These are phyloP conservation scores for Anthophora plumipes DNA, from an alignment of 2,888 invertebrate genomes.

Conservation along the genomic window DNA sequence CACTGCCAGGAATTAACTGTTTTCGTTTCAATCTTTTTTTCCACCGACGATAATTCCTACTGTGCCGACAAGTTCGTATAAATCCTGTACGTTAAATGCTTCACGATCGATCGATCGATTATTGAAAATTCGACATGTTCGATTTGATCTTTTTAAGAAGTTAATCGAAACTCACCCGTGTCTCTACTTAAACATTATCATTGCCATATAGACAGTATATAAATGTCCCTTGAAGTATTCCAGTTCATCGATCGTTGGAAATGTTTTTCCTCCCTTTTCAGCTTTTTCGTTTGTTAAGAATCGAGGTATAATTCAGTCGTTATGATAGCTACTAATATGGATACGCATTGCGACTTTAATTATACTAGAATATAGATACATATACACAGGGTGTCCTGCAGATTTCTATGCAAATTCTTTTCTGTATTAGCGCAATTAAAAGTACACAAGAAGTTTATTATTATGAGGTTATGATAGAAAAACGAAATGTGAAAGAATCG, in stretches of 20 bases:
- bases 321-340: too few relatives aligned
- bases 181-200: neutral
- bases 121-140: neutral
- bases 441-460: too few relatives aligned
- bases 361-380: too few relatives aligned
- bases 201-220: neutral
- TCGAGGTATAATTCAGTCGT: too few relatives aligned
- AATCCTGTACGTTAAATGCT: neutral
- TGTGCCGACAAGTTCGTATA: neutral
- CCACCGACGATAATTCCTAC: neutral
- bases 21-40: conserved; percentile 26
- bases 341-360: too few relatives aligned
- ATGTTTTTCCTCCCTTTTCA: neutral
- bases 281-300: too few relatives aligned
- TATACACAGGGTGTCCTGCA: too few relatives aligned
- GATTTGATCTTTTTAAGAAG: neutral
- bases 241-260: neutral
- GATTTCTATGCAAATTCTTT: too few relatives aligned
- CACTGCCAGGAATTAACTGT: conserved; percentile 65
- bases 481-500: too few relatives aligned
- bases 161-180: conserved; percentile 8
- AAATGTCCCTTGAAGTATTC: conserved; percentile 3
- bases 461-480: too few relatives aligned
- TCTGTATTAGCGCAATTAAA: too few relatives aligned
- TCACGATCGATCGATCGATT: neutral